phyloP scores from a whole-genome alignment of 1,140 invertebrate genomes.

The Yoshiicerus persimilis region DNA sequence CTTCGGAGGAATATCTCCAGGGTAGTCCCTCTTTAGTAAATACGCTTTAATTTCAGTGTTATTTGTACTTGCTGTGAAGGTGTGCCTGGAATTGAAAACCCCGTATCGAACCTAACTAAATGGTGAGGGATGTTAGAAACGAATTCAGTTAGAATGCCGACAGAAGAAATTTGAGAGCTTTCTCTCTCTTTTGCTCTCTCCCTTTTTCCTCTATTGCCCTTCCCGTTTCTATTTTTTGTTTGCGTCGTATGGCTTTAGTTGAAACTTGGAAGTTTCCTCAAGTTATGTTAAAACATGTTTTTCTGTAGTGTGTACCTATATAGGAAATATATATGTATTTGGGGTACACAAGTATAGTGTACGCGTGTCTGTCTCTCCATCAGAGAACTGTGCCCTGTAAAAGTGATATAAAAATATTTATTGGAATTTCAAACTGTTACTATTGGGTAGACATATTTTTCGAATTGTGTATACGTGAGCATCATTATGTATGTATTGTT shows the following conservation, averaged over 20 bases:
- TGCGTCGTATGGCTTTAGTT: background rate
- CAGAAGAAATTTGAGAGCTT: slow-evolving; percentile 12
- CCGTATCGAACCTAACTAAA: background rate
- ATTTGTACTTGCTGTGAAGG: background rate
- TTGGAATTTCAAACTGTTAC: background rate
- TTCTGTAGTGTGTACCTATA: background rate
- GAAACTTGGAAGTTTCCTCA: background rate
- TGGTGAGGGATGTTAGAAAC: background rate
- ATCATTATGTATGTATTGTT: background rate
- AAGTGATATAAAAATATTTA: background rate
- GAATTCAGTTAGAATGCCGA: background rate
- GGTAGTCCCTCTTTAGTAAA: background rate
- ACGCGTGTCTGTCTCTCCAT: background rate
- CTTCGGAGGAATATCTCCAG: background rate
- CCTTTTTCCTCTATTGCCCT: background rate
- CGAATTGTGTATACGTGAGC: background rate
- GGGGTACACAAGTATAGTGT: background rate
- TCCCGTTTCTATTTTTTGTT: background rate
- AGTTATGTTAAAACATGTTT: background rate
- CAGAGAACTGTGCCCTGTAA: background rate
- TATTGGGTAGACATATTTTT: background rate
- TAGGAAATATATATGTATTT: background rate
- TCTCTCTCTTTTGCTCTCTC: background rate
- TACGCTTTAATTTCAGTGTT: background rate
- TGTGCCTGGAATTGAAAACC: background rate